Evolutionary conservation across 2,888 invertebrate species (phyloP), one percentile per base, ranked within the genome.

Genomic region (Maniola hyperantus): DNA sequence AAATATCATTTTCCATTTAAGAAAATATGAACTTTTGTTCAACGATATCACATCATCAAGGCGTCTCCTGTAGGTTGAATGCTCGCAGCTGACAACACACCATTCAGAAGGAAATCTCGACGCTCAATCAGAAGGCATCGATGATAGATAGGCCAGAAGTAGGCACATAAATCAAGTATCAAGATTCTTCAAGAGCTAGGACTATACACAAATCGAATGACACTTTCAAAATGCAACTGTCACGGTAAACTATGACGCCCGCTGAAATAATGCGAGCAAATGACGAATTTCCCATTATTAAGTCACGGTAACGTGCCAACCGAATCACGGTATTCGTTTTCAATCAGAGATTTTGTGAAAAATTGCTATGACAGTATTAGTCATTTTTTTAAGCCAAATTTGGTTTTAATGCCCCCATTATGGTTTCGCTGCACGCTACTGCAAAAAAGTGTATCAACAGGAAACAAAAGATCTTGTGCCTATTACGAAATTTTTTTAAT

Each of bases 201-300:
- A 55, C 10, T 44, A 44, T 64, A 57, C 50, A 54, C 39, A 57
- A 65, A 67, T 70, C 62, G 67, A 64, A 70, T 77, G 75, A 78
- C 82, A 78, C 80, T 77, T 78, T 75, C 73, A 71, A 80, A 84
- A 84, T 82, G 81, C 76, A 80, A 77, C 82, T 82, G 85, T 83
- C 82, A 83, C 72, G 76, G 73, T 62, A 72, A 77, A 77, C 74
- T 65, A 71, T 76, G 77, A 82, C 81, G 78, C 75, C 74, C 74
- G 68, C 72, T 66, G 77, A 81, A 82, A 79, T 80, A 82, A 83
- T 78, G 72, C 69, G 72, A 65, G 70, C 79, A 84, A 79, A 78
- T 81, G 81, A 76, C 77, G 77, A 67, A 73, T 72, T 77, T 80
- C 74, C 73, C 75, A 77, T 77, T 76, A 74, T 73, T 75, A 74